A percentile compares a stretch with the other conserved stretches of the same genome.
phyloP scores from a whole-genome alignment of 2,888 invertebrate genomes.

The Micoletzkya japonica region DNA sequence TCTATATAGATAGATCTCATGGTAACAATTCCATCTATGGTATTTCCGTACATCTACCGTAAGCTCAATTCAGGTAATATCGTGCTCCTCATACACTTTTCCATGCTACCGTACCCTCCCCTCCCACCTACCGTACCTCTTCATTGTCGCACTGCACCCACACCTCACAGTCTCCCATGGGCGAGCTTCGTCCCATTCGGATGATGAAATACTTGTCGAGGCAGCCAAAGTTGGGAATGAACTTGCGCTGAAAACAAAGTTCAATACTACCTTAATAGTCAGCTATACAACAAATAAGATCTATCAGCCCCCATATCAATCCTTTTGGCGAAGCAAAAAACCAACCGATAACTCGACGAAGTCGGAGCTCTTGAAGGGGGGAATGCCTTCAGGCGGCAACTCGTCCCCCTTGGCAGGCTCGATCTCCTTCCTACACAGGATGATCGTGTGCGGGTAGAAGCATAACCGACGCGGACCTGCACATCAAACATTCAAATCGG shows the following conservation, averaged over 20 bases:
- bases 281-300: not conserved
- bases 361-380: slow-evolving; percentile 45
- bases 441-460: slow-evolving; percentile 53
- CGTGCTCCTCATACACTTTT: not conserved
- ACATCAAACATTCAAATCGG: not conserved
- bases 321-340: too few species aligned
- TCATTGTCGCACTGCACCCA: slow-evolving; percentile 28
- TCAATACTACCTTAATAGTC: not conserved
- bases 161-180: slow-evolving; percentile 47
- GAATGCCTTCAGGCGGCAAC: slow-evolving; percentile 41
- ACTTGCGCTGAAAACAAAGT: slow-evolving; percentile 37
- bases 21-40: too few species aligned
- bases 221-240: slow-evolving; percentile 45
- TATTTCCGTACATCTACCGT: too few species aligned
- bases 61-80: too few species aligned
- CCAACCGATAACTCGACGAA: slow-evolving; percentile 48
- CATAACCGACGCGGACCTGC: slow-evolving; percentile 40
- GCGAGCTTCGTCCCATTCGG: slow-evolving; percentile 45
- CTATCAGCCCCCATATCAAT: too few species aligned
- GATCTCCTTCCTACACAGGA: slow-evolving; percentile 44
- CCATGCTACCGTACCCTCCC: not conserved
- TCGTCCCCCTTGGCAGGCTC: slow-evolving; percentile 42
- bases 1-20: too few species aligned
- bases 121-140: slow-evolving; percentile 9
- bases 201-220: slow-evolving; percentile 52